Evolutionary conservation across 2,113 vertebrate species (phyloP), one percentile per base, ranked within the genome.

Genomic region (Pipra filicauda): DNA sequence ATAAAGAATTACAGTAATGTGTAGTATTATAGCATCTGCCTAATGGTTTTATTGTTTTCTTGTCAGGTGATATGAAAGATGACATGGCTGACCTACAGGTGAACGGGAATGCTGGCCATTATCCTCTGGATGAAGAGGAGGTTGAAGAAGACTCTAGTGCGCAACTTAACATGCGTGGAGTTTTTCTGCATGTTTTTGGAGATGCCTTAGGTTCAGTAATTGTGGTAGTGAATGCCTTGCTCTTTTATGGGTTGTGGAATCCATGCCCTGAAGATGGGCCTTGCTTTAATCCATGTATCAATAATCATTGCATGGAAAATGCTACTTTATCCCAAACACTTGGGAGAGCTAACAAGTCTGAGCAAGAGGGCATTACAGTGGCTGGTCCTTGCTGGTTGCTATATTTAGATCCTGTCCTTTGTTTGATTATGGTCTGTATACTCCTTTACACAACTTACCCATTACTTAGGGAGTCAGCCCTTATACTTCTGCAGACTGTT

Each of bases 161-260:
- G 0, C 99, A 99, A 90, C 99, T 99, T 85, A 99, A 99, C 98
- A 99, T 99, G 99, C 99, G 99, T 18, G 99, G 99, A 39, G 99
- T 99, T 92, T 99, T 99, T 96, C 98, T 99, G 82, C 99, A 99
- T 39, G 99, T 99, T 84, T 97, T 99, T 77, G 99, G 99, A 33
- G 99, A 99, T 59, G 99, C 99, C 43, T 97, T 99, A 93, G 99
- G 99, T 96, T 99, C 99, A 0, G 99, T 99, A 93, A 99, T 99
- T 44, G 99, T 99, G 72, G 99, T 99, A 51, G 96, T 99, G 80
- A 99, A 99, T 75, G 98, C 99, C 51, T 61, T 98, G 80, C 98
- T 99, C 89, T 99, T 99, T 84, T 99, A 98, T 30, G 98, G 99
- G 37, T 98, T 98, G 89, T 99, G 99, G 99, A 97, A 97, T 94